Evolutionary conservation across 2,113 vertebrate genomes (phyloP), one percentile per base, ranked within the genome.

Genomic region (Panthera leo): DNA sequence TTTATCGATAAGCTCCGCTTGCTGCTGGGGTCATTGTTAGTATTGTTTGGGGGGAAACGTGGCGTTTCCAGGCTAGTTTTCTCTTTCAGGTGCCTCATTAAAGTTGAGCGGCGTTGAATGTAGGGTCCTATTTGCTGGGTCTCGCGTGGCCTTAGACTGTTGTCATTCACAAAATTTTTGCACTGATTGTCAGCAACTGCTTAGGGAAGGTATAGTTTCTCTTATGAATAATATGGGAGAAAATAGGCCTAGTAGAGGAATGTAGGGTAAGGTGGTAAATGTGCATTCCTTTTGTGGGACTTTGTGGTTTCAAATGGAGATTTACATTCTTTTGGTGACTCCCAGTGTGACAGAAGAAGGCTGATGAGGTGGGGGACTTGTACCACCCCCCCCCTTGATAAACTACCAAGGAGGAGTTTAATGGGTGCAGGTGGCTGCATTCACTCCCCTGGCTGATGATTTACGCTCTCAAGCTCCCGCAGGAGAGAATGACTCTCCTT

Each of bases 1-100:
- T n/a, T 10, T 0, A 1, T 6, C 29, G 39, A 39, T 39, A 39
- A 0, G 27, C 15, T 36, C 2, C 5, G 51, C 68, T 4, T 5
- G 27, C 34, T 27, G 3, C 23, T 51, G 12, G 51, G 65, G 18
- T 45, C 8, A 3, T 10, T 36, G 7, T 11, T 27, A 3, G 9
- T 18, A 5, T 14, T 31, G 11, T 84, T 45, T 45, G 1, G 16
- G 21, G 61, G 95, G 61, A 87, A 83, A 34, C 5, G 1, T 14
- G 36, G 13, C 0, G 0, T 85, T 53, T 80, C 9, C 9, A 5
- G 63, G 63, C 7, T 78, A 6, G 12, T 34, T 90, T 90, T n/a
- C 25, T 55, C 16, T 9, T 91, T 25, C 23, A 7, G n/a, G 7
- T 58, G 51, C 8, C 55, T 75, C 19, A 9, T 71, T 51, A 58